Percentiles rank a stretch among this genome's conserved stretches.
phyloP scores from a whole-genome alignment of 2,888 invertebrate species.

The Cephus sareptanus region DNA sequence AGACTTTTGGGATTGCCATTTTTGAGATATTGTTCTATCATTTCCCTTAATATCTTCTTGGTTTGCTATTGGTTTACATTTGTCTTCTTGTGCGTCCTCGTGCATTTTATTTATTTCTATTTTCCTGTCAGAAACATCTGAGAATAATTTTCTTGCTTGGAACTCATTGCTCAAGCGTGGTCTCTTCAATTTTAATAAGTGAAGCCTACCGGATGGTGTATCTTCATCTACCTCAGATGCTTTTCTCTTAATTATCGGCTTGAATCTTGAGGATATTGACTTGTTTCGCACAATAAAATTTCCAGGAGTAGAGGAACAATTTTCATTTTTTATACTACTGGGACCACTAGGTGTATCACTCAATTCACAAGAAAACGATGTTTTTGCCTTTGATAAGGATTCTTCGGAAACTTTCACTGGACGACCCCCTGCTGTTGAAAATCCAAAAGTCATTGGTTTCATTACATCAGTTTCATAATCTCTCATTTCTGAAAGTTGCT shows the following conservation, averaged over 20 bases:
- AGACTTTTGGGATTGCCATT: constrained; percentile 8
- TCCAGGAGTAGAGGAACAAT: not conserved
- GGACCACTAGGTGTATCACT: not conserved
- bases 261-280: constrained; percentile 1
- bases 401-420: constrained; percentile 35
- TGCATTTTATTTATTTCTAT: constrained; percentile 4
- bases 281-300: not conserved
- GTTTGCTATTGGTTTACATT: not conserved
- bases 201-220: constrained; percentile 33
- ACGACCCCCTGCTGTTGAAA: constrained; percentile 42
- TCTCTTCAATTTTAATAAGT: constrained; percentile 40
- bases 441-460: constrained; percentile 17
- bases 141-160: constrained; percentile 41
- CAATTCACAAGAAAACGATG: constrained; percentile 6
- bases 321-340: not conserved
- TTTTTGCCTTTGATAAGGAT: constrained; percentile 28
- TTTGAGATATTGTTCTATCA: constrained; percentile 8
- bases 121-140: constrained; percentile 31
- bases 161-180: constrained; percentile 42
- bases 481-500: not conserved
- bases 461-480: not conserved
- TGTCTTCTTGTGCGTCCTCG: not conserved
- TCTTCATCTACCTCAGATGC: constrained; percentile 38
- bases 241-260: constrained; percentile 25
- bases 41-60: not conserved